Evolutionary conservation across 2,113 vertebrate genomes (phyloP), one percentile per base, ranked within the genome.

Genomic region (Dipodomys spectabilis): DNA sequence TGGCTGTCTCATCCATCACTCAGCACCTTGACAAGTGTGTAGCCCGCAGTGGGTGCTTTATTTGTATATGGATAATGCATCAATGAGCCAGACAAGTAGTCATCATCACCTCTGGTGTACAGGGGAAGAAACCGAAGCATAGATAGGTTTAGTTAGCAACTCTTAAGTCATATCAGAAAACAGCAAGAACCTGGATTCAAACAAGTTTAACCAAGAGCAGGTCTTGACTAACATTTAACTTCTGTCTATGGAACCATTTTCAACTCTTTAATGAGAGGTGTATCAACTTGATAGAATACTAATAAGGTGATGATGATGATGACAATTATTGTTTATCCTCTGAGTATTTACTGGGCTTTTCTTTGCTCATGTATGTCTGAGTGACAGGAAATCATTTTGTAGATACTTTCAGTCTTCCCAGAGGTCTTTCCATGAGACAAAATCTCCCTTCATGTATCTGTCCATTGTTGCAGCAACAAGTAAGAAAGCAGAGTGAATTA

Each of bases 281-380:
- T 35, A 65, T 62, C 73, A 67, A 30, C 57, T 27, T 57, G 39
- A 15, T 35, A 22, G 53, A 32, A 75, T 87, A 30, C 27, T 27
- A 30, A 19, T 64, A 60, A 92, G 57, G 39, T 73, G 39, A 77
- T 81, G 35, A 6, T 16, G 19, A 65, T 80, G 35, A 25, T 71
- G 35, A 32, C 35, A 44, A 0, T 65, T 27, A 0, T 62, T 49
- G 57, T 2, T 39, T 3, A 32, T 9, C 1, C 25, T 49, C 0
- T 13, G 3, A 6, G 30, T 74, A 30, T 93, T 78, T 81, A 22
- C 10, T 9, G 11, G 25, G 2, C 16, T 11, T 81, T 57, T 82
- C 30, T 8, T 57, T 57, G 57, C 18, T 53, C 65, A 45, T 49
- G 12, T 49, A 49, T 12, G 12, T 57, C 53, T 57, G 53, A 57